Conservation (phyloP, 2,797 vertebrate species). For the Denticeps clupeoides region DNA sequence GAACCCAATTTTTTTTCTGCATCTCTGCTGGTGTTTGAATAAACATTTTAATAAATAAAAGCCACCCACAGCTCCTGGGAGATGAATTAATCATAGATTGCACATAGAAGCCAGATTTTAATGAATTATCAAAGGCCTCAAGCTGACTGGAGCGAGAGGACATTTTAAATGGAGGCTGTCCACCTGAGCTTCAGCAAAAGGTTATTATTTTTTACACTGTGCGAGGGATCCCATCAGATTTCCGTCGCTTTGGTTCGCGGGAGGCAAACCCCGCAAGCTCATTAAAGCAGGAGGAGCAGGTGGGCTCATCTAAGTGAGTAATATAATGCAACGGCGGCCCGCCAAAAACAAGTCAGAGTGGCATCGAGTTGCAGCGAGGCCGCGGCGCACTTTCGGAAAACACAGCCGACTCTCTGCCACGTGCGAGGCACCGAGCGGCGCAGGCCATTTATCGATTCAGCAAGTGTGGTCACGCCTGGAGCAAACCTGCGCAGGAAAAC, state of each 20-base stretch:
- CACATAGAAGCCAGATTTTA: constrained; percentile 25
- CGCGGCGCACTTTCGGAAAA: too few relatives aligned
- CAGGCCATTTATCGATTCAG: too few relatives aligned
- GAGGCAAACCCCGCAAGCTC: constrained; percentile 38
- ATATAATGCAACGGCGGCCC: constrained; percentile 41
- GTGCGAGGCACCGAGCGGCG: too few relatives aligned
- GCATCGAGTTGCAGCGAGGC: neutral
- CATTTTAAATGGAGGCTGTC: constrained; percentile 29
- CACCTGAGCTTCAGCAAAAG: constrained; percentile 26
- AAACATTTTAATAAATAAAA: too few relatives aligned
- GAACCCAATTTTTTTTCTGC: too few relatives aligned
- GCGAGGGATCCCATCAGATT: constrained; percentile 33
- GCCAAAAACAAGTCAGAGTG: constrained; percentile 16
- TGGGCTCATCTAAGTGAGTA: constrained; percentile 46
- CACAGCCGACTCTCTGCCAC: too few relatives aligned
- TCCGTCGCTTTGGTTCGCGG: constrained; percentile 30
- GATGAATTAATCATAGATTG: too few relatives aligned
- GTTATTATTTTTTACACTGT: constrained; percentile 29
- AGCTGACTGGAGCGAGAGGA: constrained; percentile 23
- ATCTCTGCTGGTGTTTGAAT: too few relatives aligned
- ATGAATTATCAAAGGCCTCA: constrained; percentile 40
- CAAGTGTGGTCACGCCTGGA: too few relatives aligned
- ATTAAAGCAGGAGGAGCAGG: constrained; percentile 51
- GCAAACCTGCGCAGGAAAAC: too few relatives aligned
- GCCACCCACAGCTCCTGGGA: too few relatives aligned